These are phyloP conservation scores for Atta cephalotes DNA, from an alignment of 1,140 invertebrate genomes.

Conservation along the genomic window DNA sequence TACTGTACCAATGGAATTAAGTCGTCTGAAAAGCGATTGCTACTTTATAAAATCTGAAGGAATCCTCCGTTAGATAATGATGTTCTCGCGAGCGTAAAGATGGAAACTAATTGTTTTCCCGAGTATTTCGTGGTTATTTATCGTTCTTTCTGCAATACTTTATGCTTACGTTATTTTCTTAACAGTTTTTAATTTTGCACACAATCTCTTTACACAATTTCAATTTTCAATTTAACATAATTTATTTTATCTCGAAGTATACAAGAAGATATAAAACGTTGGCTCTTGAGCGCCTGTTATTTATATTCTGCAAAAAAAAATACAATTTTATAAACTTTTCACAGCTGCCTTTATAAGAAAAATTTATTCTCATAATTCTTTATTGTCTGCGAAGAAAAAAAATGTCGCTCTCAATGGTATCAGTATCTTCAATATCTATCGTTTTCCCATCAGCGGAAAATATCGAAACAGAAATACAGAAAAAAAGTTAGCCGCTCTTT, in stretches of 20 bases:
- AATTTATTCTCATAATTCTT: conserved; percentile 47
- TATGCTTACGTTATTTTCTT: neutral
- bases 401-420: neutral
- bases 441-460: conserved; percentile 34
- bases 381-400: conserved; percentile 3
- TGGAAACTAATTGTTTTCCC: neutral
- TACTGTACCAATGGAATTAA: conserved; percentile 55
- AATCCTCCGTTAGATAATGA: neutral
- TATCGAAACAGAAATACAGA: conserved; percentile 40
- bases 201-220: neutral
- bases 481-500: conserved; percentile 44
- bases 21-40: conserved; percentile 39
- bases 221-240: neutral
- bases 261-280: neutral
- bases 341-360: neutral
- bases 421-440: conserved; percentile 26
- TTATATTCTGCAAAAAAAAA: neutral
- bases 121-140: neutral
- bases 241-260: neutral
- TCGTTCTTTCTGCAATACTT: neutral
- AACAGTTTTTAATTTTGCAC: neutral
- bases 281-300: neutral
- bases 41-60: conserved; percentile 33
- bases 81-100: neutral
- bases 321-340: conserved; percentile 15